Evolutionary conservation across 2,797 vertebrate genomes (phyloP).

Genomic region (Todus mexicanus): DNA sequence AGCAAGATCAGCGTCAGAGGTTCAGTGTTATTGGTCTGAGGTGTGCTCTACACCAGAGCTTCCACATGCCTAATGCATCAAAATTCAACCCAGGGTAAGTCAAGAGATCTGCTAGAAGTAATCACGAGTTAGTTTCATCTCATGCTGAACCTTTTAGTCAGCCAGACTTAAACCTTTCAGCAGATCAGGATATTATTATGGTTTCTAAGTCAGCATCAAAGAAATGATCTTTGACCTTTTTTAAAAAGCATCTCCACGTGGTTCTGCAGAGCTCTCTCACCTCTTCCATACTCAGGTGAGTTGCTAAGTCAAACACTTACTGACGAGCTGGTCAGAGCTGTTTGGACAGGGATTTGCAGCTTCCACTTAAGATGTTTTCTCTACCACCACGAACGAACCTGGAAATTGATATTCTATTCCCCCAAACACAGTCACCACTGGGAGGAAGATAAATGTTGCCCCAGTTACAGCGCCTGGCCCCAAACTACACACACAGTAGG

Average conservation of each 20-base stretch:
- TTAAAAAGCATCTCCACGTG: background rate
- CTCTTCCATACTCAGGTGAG: background rate
- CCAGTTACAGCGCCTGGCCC: background rate
- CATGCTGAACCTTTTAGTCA: background rate
- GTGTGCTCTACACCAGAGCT: background rate
- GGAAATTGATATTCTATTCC: background rate
- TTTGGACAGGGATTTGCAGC: background rate
- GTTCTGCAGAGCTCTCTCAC: background rate
- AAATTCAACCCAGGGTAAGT: background rate
- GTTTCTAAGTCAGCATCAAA: background rate
- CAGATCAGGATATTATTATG: background rate
- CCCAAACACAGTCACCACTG: background rate
- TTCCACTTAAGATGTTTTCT: background rate
- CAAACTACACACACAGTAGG: background rate
- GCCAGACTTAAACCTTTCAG: background rate
- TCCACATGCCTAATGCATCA: background rate
- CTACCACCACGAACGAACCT: background rate
- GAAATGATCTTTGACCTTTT: background rate
- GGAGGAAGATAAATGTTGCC: background rate
- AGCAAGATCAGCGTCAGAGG: background rate
- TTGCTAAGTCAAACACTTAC: background rate
- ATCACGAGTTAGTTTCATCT: background rate
- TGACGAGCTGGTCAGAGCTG: background rate
- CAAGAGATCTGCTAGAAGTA: background rate
- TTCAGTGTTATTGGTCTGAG: background rate